phyloP scores from a whole-genome alignment of 2,797 vertebrate species.

The Platalea minor region DNA sequence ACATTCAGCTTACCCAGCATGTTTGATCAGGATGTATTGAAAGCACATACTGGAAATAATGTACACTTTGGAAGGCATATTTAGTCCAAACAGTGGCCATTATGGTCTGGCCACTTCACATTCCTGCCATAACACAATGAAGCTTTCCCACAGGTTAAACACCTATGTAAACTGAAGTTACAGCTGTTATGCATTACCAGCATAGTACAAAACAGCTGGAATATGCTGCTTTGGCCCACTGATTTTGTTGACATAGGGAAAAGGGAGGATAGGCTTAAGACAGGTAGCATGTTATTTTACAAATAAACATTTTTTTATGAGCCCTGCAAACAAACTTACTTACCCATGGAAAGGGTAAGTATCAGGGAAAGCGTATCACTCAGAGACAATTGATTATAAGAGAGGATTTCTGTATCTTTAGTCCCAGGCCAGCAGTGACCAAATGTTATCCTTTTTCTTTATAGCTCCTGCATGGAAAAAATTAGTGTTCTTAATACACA shows the following conservation, averaged over 20 bases:
- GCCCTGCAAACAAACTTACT: background rate
- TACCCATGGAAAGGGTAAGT: background rate
- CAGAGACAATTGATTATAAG: background rate
- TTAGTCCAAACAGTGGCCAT: background rate
- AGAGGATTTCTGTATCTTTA: background rate
- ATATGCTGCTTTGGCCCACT: background rate
- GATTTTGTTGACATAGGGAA: background rate
- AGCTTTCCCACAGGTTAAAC: background rate
- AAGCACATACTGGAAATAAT: background rate
- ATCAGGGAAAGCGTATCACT: background rate
- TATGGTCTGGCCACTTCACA: background rate
- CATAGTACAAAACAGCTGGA: background rate
- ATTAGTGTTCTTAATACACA: background rate
- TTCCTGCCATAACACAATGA: background rate
- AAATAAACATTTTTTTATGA: background rate
- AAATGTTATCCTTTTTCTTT: background rate
- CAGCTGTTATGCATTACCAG: background rate
- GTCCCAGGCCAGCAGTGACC: background rate
- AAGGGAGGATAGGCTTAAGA: background rate
- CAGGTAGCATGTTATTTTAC: rapidly evolving
- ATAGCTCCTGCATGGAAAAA: background rate
- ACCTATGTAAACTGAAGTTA: background rate
- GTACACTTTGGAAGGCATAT: background rate
- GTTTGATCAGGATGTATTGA: background rate
- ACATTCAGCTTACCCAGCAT: background rate